A percentile compares a stretch with the other conserved stretches of the same genome.
Evolutionary conservation across 2,113 vertebrate genomes (phyloP).

Genomic region (Athene cunicularia): DNA sequence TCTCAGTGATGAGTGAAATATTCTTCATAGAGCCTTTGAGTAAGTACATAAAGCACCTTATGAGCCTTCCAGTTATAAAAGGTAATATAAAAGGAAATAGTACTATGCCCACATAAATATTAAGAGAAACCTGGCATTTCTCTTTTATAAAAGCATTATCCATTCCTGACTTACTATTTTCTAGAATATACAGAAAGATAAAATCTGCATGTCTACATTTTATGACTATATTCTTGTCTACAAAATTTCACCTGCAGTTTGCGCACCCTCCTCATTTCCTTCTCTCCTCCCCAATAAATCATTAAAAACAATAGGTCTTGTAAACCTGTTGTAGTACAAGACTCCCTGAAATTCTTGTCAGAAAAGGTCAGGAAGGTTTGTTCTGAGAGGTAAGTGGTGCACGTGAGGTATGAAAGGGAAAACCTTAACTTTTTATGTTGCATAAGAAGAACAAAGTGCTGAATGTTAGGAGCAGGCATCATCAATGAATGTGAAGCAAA

Average conservation of each 20-base stretch:
- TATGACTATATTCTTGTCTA: background rate
- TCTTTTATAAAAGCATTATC: slow-evolving; percentile 9
- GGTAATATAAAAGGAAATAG: background rate
- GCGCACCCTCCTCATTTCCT: background rate
- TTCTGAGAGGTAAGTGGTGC: background rate
- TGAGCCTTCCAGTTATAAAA: slow-evolving; percentile 23
- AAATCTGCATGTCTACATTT: background rate
- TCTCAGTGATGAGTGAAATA: background rate
- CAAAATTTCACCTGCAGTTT: background rate
- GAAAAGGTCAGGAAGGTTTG: background rate
- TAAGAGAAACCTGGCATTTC: background rate
- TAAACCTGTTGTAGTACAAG: background rate
- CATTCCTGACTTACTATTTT: slow-evolving; percentile 16
- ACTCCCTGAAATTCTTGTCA: background rate
- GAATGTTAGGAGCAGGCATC: background rate
- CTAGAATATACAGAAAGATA: background rate
- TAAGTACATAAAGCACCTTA: slow-evolving; percentile 30
- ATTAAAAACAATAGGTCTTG: background rate
- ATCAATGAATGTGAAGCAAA: background rate
- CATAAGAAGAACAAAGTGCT: background rate
- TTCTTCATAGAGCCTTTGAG: background rate
- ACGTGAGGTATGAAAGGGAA: background rate
- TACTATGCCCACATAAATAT: background rate
- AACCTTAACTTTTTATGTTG: background rate
- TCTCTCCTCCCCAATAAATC: background rate